phyloP scores from a whole-genome alignment of 2,113 vertebrate genomes.

The Sakesphorus luctuosus region DNA sequence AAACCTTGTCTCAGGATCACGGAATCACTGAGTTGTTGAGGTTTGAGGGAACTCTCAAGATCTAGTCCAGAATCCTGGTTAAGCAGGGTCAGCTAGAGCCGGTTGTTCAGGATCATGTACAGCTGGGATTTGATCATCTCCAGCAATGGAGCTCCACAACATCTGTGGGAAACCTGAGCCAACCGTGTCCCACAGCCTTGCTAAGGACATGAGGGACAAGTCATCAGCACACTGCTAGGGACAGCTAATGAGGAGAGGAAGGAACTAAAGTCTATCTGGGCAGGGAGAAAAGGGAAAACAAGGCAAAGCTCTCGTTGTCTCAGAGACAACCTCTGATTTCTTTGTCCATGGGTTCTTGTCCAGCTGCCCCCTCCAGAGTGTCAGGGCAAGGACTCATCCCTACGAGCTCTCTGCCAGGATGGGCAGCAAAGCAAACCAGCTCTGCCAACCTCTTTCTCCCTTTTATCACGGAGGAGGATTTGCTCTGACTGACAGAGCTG shows the following conservation, averaged over 20 bases:
- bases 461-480: background rate
- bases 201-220: background rate
- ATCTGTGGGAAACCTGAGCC: background rate
- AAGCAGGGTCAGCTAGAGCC: too few relatives aligned
- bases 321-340: background rate
- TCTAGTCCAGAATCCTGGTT: too few relatives aligned
- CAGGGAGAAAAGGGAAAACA: background rate
- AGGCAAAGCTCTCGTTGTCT: background rate
- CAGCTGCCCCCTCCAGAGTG: background rate
- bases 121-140: background rate
- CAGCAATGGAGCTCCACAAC: background rate
- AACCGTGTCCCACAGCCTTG: background rate
- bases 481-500: background rate
- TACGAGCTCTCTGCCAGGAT: background rate
- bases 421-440: background rate
- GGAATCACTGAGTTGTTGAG: too few relatives aligned
- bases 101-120: background rate
- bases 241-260: background rate
- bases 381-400: background rate
- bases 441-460: background rate
- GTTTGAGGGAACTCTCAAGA: too few relatives aligned
- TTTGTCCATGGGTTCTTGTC: background rate
- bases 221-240: background rate
- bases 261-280: background rate
- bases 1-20: too few relatives aligned